phyloP scores from a whole-genome alignment of 2,797 vertebrate genomes.

The Clarias platycephalus region DNA sequence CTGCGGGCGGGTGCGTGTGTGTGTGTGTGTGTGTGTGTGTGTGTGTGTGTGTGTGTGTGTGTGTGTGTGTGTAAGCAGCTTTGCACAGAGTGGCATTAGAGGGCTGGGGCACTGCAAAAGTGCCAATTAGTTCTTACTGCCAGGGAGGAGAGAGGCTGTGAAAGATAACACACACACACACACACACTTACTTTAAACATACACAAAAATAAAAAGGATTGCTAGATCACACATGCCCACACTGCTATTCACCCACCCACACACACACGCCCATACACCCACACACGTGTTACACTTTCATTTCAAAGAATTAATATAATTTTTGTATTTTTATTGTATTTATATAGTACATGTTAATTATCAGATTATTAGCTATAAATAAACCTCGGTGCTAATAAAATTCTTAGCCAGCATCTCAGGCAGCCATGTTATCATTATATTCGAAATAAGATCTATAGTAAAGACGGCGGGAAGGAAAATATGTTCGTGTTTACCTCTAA shows the following conservation, averaged over 20 bases:
- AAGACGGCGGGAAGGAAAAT: not conserved
- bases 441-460: not conserved
- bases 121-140: constrained; percentile 64
- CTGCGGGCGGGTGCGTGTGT: constrained; percentile 64
- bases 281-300: not conserved
- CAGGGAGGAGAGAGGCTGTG: constrained; percentile 60
- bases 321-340: too few species aligned
- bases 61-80: constrained; percentile 63
- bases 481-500: not conserved
- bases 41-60: constrained; percentile 63
- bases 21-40: constrained; percentile 64
- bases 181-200: not conserved
- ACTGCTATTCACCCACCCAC: not conserved
- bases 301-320: not conserved
- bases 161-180: constrained; percentile 52
- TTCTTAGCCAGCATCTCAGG: not conserved
- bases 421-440: not conserved
- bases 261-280: not conserved
- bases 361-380: not conserved
- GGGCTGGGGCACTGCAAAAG: constrained; percentile 64
- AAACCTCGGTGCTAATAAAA: not conserved
- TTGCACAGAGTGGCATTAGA: constrained; percentile 70
- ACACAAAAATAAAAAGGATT: not conserved
- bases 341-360: too few species aligned
- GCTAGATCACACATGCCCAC: not conserved